Conservation (phyloP, 2,888 invertebrate genomes). For the Drosophila macrospina region DNA sequence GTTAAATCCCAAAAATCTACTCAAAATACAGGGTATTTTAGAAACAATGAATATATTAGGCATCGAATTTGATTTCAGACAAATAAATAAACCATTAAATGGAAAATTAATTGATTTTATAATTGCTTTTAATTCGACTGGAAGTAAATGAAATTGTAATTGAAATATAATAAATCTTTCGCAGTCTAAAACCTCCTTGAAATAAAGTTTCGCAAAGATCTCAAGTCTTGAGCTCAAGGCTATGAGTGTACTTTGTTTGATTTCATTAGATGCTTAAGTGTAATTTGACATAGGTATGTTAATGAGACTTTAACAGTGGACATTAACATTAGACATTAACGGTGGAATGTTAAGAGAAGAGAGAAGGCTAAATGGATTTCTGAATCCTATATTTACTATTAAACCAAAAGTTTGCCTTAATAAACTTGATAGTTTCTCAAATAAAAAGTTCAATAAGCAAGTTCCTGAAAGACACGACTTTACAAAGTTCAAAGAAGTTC, state of each 20-base stretch:
- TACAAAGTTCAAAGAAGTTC: slow-evolving; percentile 8
- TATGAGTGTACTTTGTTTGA: slow-evolving; percentile 4
- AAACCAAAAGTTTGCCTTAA: background rate
- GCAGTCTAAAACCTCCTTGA: background rate
- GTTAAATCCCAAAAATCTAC: slow-evolving; percentile 21
- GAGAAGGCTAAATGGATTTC: slow-evolving; percentile 3
- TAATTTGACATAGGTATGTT: slow-evolving; percentile 13
- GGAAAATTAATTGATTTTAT: slow-evolving; percentile 13
- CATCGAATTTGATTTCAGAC: background rate
- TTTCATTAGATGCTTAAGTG: slow-evolving; percentile 8
- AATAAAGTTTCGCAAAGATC: slow-evolving; percentile 1
- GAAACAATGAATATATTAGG: slow-evolving; percentile 8
- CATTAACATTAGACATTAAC: slow-evolving; percentile 4
- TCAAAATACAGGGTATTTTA: background rate
- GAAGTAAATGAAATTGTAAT: background rate
- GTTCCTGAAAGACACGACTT: slow-evolving; percentile 3
- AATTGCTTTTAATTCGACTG: background rate
- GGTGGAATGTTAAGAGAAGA: slow-evolving; percentile 2
- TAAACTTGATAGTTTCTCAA: background rate
- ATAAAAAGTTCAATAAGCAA: background rate
- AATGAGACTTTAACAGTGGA: slow-evolving; percentile 12
- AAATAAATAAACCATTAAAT: slow-evolving; percentile 26
- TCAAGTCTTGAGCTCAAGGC: slow-evolving; percentile 10
- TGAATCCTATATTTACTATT: background rate
- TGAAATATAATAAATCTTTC: background rate